A percentile compares a stretch with the other conserved stretches of the same genome.
Evolutionary conservation across 2,888 invertebrate species (phyloP).

Genomic region (Entomobrya multifasciata): DNA sequence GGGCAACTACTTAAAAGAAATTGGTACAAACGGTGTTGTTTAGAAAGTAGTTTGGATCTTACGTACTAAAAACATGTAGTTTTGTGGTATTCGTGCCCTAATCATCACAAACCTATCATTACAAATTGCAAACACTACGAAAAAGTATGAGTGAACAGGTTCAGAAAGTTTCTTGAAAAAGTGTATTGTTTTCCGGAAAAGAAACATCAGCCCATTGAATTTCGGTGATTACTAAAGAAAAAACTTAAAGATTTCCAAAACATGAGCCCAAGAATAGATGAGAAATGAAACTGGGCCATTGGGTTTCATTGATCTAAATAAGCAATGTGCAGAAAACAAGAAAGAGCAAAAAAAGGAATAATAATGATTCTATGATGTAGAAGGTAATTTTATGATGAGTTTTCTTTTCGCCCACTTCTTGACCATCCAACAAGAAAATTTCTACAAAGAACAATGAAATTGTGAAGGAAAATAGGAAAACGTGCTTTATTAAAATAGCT

Average conservation of each 20-base stretch:
- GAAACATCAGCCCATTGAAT: neutral
- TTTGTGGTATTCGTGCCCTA: neutral
- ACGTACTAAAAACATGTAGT: too few relatives aligned
- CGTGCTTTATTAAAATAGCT: too few relatives aligned
- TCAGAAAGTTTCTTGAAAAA: neutral
- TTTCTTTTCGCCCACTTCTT: neutral
- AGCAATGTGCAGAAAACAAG: neutral
- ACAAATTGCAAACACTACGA: neutral
- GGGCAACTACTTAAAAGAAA: too few relatives aligned
- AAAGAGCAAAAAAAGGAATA: neutral
- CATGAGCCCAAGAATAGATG: neutral
- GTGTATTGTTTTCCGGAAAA: neutral
- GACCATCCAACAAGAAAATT: neutral
- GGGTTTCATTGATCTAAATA: neutral
- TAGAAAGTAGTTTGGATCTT: too few relatives aligned
- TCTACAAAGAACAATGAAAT: too few relatives aligned
- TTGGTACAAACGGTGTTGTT: too few relatives aligned
- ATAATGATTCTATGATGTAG: neutral
- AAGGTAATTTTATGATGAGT: neutral
- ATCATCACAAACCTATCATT: neutral
- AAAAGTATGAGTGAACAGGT: neutral
- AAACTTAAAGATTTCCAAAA: slow-evolving; percentile 7
- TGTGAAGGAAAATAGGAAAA: too few relatives aligned
- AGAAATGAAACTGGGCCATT: slow-evolving; percentile 8
- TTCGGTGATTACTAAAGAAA: neutral